A percentile compares a stretch with the other conserved stretches of the same genome.
Conservation (phyloP, 1,140 invertebrate species). For the Drosophila navojoa region DNA sequence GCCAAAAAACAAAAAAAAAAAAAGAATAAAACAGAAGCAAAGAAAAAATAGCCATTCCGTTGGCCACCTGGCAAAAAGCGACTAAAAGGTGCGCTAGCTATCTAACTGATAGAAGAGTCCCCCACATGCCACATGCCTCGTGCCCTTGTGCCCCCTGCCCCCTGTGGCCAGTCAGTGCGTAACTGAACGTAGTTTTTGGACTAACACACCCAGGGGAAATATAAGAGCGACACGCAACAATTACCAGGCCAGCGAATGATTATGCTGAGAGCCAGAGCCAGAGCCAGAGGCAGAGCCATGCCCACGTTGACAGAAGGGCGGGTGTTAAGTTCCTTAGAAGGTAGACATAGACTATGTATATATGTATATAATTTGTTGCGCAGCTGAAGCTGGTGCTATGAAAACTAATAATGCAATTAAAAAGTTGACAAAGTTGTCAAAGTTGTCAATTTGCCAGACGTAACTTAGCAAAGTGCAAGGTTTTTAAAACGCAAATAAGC, state of each 20-base stretch:
- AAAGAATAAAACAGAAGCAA: not conserved
- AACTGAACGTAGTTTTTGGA: constrained; percentile 19
- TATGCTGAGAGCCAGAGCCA: constrained; percentile 19
- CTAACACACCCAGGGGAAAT: constrained; percentile 76
- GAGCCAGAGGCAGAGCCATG: not conserved
- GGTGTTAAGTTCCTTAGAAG: constrained; percentile 21
- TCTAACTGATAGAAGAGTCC: not conserved
- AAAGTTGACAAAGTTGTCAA: constrained; percentile 74
- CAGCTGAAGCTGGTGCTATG: constrained; percentile 38
- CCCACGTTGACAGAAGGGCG: not conserved
- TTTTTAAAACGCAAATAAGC: constrained; percentile 74
- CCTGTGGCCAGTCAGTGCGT: constrained; percentile 19
- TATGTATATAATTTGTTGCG: no score
- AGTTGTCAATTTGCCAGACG: constrained; percentile 33
- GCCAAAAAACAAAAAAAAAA: not conserved
- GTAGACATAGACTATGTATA: no score
- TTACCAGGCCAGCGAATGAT: constrained; percentile 51
- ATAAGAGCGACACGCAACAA: constrained; percentile 77
- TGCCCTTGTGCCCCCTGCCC: not conserved
- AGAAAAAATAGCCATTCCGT: not conserved
- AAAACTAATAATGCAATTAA: constrained; percentile 80
- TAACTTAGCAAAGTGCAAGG: constrained; percentile 68
- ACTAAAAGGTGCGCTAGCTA: constrained; percentile 27
- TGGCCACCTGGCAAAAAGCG: constrained; percentile 16
- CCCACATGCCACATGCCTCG: not conserved